Conservation (phyloP, 2,888 invertebrate genomes). For the Drosophila nigritarsus region DNA sequence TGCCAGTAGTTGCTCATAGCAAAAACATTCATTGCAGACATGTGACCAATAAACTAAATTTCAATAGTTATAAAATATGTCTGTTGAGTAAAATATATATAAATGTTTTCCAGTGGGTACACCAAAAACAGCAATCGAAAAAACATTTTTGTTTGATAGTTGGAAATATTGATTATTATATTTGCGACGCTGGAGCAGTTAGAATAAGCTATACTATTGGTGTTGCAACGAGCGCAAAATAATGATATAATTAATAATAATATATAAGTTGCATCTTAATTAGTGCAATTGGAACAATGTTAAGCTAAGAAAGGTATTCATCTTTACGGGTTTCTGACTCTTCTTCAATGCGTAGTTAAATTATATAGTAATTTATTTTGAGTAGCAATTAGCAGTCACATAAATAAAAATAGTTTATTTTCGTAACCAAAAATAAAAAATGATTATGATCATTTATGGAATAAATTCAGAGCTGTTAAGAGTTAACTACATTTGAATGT, state of each 20-base stretch:
- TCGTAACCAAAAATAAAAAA: background rate
- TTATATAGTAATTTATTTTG: background rate
- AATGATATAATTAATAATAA: background rate
- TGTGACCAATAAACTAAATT: background rate
- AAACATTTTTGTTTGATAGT: background rate
- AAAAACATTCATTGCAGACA: constrained; percentile 38
- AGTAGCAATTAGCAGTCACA: background rate
- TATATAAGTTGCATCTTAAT: background rate
- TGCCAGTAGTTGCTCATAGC: background rate
- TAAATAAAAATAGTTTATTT: background rate
- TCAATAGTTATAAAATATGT: background rate
- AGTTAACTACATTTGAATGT: background rate
- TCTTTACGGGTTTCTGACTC: background rate
- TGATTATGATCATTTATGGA: background rate
- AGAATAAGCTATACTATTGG: background rate
- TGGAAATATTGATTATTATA: background rate
- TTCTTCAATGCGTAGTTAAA: background rate
- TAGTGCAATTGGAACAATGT: background rate
- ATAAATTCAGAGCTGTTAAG: background rate
- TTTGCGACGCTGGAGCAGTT: background rate
- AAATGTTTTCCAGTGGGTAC: constrained; percentile 7
- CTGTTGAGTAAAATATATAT: background rate
- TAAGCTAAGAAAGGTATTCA: background rate
- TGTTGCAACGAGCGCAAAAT: background rate
- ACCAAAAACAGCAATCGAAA: background rate